These are phyloP conservation scores for Parotia lawesii DNA, from an alignment of 2,113 vertebrate genomes.

Conservation along the genomic window DNA sequence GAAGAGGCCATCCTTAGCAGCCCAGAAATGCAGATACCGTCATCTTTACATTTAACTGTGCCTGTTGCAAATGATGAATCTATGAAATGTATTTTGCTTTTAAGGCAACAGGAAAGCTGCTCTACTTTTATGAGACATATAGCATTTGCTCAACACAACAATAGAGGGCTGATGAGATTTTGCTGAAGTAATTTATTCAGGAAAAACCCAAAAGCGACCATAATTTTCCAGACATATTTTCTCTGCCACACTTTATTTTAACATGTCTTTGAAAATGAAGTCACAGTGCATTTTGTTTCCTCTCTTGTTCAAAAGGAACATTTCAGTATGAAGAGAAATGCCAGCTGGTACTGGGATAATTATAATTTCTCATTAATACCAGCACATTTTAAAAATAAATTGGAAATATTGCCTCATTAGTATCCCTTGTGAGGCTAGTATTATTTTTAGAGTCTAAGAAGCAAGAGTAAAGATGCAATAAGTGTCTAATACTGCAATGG, in stretches of 20 bases:
- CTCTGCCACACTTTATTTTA: not conserved
- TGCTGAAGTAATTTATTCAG: not conserved
- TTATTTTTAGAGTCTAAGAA: conserved; percentile 31
- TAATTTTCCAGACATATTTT: not conserved
- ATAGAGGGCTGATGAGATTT: not conserved
- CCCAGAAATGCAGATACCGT: not conserved
- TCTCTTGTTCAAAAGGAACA: conserved; percentile 35
- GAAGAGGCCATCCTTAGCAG: not conserved
- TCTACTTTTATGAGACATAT: not conserved
- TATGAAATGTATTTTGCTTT: conserved; percentile 5
- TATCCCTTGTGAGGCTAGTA: conserved; percentile 27
- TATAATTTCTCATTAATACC: conserved; percentile 51
- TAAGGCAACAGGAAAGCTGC: not conserved
- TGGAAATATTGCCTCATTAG: conserved; percentile 32
- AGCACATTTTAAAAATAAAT: conserved; percentile 27
- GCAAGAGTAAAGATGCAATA: not conserved
- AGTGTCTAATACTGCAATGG: not conserved
- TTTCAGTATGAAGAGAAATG: conserved; percentile 21
- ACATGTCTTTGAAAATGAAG: not conserved
- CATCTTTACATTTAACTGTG: not conserved
- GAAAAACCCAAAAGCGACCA: not conserved
- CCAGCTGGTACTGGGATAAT: conserved; percentile 42
- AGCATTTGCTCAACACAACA: not conserved
- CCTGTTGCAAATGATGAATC: not conserved
- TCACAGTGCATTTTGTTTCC: conserved; percentile 19